Evolutionary conservation across 2,797 vertebrate genomes (phyloP), one percentile per base, ranked within the genome.

Genomic region (Oryzias sinensis): DNA sequence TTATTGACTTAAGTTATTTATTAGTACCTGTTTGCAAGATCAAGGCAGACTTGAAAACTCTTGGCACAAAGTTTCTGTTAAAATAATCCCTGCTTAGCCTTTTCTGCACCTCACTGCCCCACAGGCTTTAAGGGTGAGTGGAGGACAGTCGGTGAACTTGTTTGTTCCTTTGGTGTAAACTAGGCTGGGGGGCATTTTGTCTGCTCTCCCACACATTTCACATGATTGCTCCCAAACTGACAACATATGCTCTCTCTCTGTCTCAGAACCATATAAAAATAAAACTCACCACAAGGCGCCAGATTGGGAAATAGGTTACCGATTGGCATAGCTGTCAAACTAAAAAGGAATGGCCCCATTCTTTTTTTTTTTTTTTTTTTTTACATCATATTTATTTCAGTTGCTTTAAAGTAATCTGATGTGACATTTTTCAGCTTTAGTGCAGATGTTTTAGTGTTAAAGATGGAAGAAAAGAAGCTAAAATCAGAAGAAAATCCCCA

Each of bases 271-370:
- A 81, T 82, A 86, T 89, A 89, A 91, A 92, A 93, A 92, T 92
- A 91, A 87, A 89, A 83, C 83, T 85, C 81, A 70, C 80, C 88
- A 89, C 82, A 84, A 89, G 89, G 87, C 87, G 83, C 86, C 92
- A 93, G 92, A 91, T 92, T 83, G 91, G 87, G 88, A 92, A 92
- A 89, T 93, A 81, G 91, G 92, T 92, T 92, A 93, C 78, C 43
- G 78, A 87, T 87, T 73, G 72, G 83, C 80, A 75, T 81, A 77
- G 75, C 80, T 76, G 70, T 77, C 71, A 76, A 74, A 74, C 65
- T 70, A 59, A 81, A 70, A 79, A 53, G 70, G 64, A 81, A 76
- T 74, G 79, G 60, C 82, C 88, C 81, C 69, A 69, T 86, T 88
- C 46, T 67, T 51, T 69, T 45, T 63, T 63, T 75, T 69, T 76